Evolutionary conservation across 2,113 vertebrate species (phyloP).

Genomic region (Lanius collurio): DNA sequence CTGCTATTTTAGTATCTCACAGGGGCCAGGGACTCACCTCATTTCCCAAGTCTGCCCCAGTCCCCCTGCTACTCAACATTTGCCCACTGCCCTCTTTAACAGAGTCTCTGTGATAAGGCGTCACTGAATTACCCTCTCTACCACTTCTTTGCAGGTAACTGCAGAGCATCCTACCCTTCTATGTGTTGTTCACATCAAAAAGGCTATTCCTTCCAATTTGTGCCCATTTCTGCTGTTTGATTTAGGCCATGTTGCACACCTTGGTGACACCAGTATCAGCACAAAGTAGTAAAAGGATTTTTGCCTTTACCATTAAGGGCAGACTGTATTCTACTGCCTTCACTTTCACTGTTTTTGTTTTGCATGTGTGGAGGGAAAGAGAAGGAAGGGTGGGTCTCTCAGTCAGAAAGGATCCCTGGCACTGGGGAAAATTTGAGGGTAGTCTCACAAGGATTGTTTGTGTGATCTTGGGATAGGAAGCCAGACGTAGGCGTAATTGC

Average conservation of each 20-base stretch:
- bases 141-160: not conserved
- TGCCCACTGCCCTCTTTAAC: not conserved
- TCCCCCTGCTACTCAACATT: not conserved
- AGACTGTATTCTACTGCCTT: not conserved
- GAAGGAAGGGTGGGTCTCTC: not conserved
- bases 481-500: not conserved
- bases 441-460: not conserved
- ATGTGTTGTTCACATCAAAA: not conserved
- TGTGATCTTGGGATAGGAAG: not conserved
- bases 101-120: not conserved
- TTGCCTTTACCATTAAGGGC: not conserved
- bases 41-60: not conserved
- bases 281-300: not conserved
- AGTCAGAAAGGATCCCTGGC: not conserved
- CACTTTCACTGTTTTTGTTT: not conserved
- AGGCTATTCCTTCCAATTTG: not conserved
- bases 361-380: not conserved
- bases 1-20: not conserved
- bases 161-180: not conserved
- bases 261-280: not conserved
- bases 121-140: not conserved
- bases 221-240: not conserved
- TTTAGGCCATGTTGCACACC: not conserved
- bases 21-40: not conserved
- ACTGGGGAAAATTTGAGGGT: not conserved